Evolutionary conservation across 2,797 vertebrate species (phyloP).

Genomic region (Onychomys torridus): DNA sequence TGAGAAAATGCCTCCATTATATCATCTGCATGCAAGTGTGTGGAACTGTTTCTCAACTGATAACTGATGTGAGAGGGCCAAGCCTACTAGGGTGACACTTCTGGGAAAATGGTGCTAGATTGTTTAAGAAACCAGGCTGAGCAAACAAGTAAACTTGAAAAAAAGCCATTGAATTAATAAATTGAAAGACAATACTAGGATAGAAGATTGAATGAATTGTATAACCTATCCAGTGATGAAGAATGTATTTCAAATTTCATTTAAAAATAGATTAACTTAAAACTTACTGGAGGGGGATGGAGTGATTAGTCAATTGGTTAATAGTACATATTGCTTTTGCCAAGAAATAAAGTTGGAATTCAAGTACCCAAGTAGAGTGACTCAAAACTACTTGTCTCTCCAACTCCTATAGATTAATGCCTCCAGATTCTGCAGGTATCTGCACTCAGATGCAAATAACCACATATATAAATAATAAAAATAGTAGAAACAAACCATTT

Average conservation of each 20-base stretch:
- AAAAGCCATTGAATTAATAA: neutral
- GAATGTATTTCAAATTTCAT: neutral
- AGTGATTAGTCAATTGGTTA: neutral
- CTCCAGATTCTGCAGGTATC: neutral
- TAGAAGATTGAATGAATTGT: neutral
- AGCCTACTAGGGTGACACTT: neutral
- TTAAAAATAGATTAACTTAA: neutral
- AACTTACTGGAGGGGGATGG: neutral
- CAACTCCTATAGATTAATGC: neutral
- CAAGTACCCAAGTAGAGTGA: neutral
- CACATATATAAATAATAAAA: neutral
- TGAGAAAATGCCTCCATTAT: neutral
- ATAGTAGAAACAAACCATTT: neutral
- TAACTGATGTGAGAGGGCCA: neutral
- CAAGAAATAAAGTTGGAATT: neutral
- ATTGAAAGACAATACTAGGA: constrained; percentile 27
- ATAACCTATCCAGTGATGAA: neutral
- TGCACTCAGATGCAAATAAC: neutral
- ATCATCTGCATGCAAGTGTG: neutral
- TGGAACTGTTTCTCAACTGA: neutral
- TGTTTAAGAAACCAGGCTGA: neutral
- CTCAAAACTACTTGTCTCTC: neutral
- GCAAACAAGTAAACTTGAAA: neutral
- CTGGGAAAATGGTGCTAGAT: neutral
- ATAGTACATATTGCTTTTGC: neutral